Evolutionary conservation across 2,888 invertebrate species (phyloP).

Genomic region (Linnaemya tessellans): DNA sequence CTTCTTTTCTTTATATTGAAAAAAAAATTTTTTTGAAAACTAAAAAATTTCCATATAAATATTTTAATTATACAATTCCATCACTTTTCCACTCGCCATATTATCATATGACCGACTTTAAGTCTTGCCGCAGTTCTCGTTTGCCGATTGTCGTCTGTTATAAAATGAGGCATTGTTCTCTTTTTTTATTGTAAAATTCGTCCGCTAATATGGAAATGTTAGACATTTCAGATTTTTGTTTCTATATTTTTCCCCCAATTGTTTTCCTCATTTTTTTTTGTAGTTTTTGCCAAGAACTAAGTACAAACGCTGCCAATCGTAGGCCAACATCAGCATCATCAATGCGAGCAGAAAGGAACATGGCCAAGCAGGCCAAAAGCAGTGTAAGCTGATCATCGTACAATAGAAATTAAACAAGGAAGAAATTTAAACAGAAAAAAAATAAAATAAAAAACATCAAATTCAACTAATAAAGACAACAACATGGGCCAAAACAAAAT

Average conservation of each 20-base stretch:
- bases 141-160: conserved; percentile 37
- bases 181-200: conserved; percentile 42
- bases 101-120: conserved; percentile 56
- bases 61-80: conserved; percentile 68
- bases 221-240: conserved; percentile 53
- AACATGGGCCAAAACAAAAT: conserved; percentile 29
- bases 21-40: too few relatives aligned
- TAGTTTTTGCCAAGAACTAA: conserved; percentile 19
- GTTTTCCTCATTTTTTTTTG: too few relatives aligned
- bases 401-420: conserved; percentile 47
- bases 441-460: conserved; percentile 22
- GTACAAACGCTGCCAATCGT: conserved; percentile 37
- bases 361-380: conserved; percentile 46
- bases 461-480: conserved; percentile 66
- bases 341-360: conserved; percentile 31
- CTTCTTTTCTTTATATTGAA: too few relatives aligned
- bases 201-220: conserved; percentile 67
- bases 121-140: not conserved
- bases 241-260: not conserved
- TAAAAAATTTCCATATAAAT: conserved; percentile 49
- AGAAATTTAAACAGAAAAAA: not conserved
- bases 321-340: conserved; percentile 51
- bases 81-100: conserved; percentile 59
- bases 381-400: not conserved
- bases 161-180: conserved; percentile 70